Percentiles rank a stretch among this genome's conserved stretches.
phyloP scores from a whole-genome alignment of 2,888 invertebrate genomes.

The Nebria brevicollis region DNA sequence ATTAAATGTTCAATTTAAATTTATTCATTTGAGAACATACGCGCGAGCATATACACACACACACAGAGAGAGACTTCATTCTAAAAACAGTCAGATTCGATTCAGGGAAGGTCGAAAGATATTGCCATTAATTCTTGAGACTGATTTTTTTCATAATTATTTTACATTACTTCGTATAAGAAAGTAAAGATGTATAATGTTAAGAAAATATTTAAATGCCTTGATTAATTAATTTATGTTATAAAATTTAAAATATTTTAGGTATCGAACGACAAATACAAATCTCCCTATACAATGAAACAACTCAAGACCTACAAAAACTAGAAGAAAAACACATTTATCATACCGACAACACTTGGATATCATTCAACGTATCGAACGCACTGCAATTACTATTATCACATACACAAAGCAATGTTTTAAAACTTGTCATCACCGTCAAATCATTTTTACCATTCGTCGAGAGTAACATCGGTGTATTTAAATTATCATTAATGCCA shows the following conservation, averaged over 20 bases:
- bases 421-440: slow-evolving; percentile 58
- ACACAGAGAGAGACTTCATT: too few species aligned
- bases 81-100: too few species aligned
- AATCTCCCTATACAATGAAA: slow-evolving; percentile 56
- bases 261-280: slow-evolving; percentile 55
- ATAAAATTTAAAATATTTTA: slow-evolving; percentile 17
- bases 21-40: too few species aligned
- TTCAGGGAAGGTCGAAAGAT: too few species aligned
- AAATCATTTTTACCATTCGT: slow-evolving; percentile 53
- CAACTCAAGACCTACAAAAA: slow-evolving; percentile 51
- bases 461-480: slow-evolving; percentile 50
- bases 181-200: too few species aligned
- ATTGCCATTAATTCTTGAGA: too few species aligned
- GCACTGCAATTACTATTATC: slow-evolving; percentile 52
- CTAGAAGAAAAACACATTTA: slow-evolving; percentile 56
- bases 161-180: too few species aligned
- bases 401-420: slow-evolving; percentile 48
- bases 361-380: slow-evolving; percentile 59
- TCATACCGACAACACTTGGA: slow-evolving; percentile 60
- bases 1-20: too few species aligned
- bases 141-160: too few species aligned
- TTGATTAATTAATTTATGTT: not conserved
- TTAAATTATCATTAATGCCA: slow-evolving; percentile 59
- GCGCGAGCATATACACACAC: too few species aligned
- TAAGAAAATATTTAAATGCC: too few species aligned